Percentiles rank a stretch among this genome's conserved stretches.
phyloP scores from a whole-genome alignment of 92 coral and sea anemone genomes.

The Montipora capitata region DNA sequence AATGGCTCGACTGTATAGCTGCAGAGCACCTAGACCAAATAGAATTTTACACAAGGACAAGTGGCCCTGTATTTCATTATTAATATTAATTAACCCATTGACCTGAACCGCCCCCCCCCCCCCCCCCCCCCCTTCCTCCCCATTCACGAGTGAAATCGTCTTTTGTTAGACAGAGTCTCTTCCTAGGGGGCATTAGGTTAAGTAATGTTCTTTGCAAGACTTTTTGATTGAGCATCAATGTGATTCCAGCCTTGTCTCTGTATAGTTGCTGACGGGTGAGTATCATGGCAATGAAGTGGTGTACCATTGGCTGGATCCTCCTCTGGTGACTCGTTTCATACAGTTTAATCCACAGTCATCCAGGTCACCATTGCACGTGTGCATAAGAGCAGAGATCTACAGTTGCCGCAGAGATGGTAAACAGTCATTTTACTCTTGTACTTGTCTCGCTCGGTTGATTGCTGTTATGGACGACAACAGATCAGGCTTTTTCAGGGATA shows the following conservation, averaged over 20 bases:
- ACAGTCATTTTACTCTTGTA: neutral
- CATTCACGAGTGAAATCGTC: no score
- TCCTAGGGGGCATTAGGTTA: no score
- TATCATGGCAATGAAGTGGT: neutral
- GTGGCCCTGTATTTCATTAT: no score
- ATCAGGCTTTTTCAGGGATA: no score
- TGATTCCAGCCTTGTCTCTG: neutral
- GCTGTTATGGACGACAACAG: no score
- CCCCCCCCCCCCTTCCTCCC: no score
- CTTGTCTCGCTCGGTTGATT: neutral
- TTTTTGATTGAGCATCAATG: neutral
- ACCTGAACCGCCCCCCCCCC: no score
- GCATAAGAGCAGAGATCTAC: conserved; percentile 43
- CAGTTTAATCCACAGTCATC: conserved; percentile 40
- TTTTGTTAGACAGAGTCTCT: no score
- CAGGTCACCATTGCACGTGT: conserved; percentile 2
- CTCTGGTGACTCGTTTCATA: conserved; percentile 8
- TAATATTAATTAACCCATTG: no score
- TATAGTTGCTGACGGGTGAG: conserved; percentile 27
- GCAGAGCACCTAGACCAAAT: no score
- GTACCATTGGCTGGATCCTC: conserved; percentile 34
- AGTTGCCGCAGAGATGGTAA: neutral
- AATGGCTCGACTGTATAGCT: no score
- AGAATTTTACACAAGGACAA: no score
- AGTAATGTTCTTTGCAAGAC: neutral